A percentile compares a stretch with the other conserved stretches of the same genome.
Evolutionary conservation across 2,888 invertebrate genomes (phyloP).

Genomic region (Luperina nickerlii): DNA sequence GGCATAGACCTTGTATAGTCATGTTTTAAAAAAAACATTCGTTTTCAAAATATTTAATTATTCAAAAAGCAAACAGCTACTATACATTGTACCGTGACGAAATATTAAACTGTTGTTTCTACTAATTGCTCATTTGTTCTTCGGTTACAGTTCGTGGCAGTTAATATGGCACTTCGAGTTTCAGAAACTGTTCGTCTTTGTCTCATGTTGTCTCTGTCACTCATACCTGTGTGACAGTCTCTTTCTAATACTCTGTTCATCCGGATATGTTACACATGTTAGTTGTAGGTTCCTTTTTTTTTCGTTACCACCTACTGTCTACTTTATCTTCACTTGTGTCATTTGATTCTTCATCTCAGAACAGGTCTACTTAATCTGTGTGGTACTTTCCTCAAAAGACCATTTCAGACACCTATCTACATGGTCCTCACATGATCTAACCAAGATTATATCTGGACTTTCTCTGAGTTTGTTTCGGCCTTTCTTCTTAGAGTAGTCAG

Average conservation of each 20-base stretch:
- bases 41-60: neutral
- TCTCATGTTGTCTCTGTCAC: neutral
- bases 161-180: neutral
- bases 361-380: too few relatives aligned
- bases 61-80: neutral
- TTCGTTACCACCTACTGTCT: neutral
- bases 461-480: too few relatives aligned
- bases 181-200: neutral
- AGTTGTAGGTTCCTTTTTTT: neutral
- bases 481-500: too few relatives aligned
- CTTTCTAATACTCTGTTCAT: neutral
- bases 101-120: neutral
- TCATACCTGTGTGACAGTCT: neutral
- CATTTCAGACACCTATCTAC: too few relatives aligned
- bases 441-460: too few relatives aligned
- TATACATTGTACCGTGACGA: neutral
- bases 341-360: neutral
- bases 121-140: neutral
- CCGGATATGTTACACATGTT: neutral
- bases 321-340: neutral
- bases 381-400: too few relatives aligned
- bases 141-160: neutral
- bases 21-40: neutral
- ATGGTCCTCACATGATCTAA: too few relatives aligned
- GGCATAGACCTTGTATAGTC: neutral